Base-by-base conservation (phyloP, 2,113 vertebrate genomes). In the Sarotherodon lohbergeri region DNA sequence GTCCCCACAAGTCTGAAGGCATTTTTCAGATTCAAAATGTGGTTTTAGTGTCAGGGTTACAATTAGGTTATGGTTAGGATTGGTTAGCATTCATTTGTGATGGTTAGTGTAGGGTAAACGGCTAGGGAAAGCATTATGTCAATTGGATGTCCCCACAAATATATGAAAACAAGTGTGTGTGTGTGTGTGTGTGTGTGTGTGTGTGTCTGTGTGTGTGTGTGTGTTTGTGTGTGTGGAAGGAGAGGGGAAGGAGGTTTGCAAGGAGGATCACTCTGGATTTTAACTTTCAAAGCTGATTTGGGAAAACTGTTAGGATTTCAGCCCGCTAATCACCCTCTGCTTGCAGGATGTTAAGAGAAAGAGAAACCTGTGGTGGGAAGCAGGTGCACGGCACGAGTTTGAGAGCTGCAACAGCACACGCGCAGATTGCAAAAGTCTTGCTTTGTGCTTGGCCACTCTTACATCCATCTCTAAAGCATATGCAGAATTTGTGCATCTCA, bases 211-310 rank as follows among this genome's bases (percentile, higher is more conserved):
- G 76, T 63, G 39, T 39, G 39, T 10, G 9, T 39, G 39, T 39
- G 34, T 68, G 36, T 68, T 48, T 71, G 41, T 78, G 46, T 78
- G 27, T 27, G 12, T 29, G 17, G 17, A 36, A 36, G 32, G 61
- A 12, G 61, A 66, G 17, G 43, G 43, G 27, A 48, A 78, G 71
- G 43, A 73, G 17, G 68, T 92, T 71, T 88, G 46, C 7, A 52
- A 63, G 57, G 68, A 79, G 82, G 68, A 91, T 93, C 90, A 85
- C 50, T 84, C 80, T 82, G 61, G 83, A 87, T 91, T 92, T 86
- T 52, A 63, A 86, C 71, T 89, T 90, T 85, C 82, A 85, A 91
- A 92, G 81, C 76, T 92, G 88, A 91, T 93, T 91, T 29, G 54
- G 82, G 48, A 85, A 81, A 87, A 92, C 52, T 79, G 86, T 43